Percentiles rank a stretch among this genome's conserved stretches.
These are phyloP conservation scores for Amphiprion percula DNA, from an alignment of 2,113 vertebrate genomes.

Conservation along the genomic window DNA sequence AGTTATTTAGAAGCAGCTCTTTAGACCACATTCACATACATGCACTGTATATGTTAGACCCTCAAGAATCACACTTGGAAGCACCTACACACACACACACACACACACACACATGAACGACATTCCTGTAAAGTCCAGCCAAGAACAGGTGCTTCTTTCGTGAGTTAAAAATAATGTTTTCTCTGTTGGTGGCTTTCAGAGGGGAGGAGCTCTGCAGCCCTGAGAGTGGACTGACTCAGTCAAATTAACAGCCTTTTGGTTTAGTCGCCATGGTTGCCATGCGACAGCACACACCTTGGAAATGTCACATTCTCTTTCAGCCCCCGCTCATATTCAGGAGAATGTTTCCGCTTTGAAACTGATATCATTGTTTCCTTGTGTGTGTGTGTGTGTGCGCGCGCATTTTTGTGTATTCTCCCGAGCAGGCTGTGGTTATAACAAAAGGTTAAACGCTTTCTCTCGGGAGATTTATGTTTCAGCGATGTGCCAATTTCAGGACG, in stretches of 20 bases:
- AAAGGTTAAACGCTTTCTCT: slow-evolving; percentile 64
- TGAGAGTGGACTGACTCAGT: slow-evolving; percentile 54
- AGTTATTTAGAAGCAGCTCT: slow-evolving; percentile 1
- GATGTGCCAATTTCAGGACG: slow-evolving; percentile 51
- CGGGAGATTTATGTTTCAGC: slow-evolving; percentile 57
- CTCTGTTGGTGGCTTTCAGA: slow-evolving; percentile 16
- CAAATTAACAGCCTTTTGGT: slow-evolving; percentile 69
- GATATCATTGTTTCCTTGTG: slow-evolving; percentile 49
- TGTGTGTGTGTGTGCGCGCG: neutral
- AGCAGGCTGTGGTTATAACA: slow-evolving; percentile 36
- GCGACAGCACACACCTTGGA: slow-evolving; percentile 74
- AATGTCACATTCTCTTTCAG: slow-evolving; percentile 69
- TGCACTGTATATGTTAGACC: neutral
- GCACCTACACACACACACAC: neutral
- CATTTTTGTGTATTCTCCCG: slow-evolving; percentile 6
- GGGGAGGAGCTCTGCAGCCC: slow-evolving; percentile 38
- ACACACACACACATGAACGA: neutral
- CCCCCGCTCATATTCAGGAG: slow-evolving; percentile 46
- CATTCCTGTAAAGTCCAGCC: slow-evolving; percentile 46
- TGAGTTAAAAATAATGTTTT: slow-evolving; percentile 58
- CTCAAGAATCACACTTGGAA: neutral
- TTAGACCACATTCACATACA: slow-evolving; percentile 24
- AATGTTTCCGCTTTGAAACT: slow-evolving; percentile 50
- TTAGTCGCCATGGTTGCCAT: slow-evolving; percentile 70
- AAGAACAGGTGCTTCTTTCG: slow-evolving; percentile 58